phyloP scores from a whole-genome alignment of 1,140 invertebrate genomes.

The Caerostris extrusa region DNA sequence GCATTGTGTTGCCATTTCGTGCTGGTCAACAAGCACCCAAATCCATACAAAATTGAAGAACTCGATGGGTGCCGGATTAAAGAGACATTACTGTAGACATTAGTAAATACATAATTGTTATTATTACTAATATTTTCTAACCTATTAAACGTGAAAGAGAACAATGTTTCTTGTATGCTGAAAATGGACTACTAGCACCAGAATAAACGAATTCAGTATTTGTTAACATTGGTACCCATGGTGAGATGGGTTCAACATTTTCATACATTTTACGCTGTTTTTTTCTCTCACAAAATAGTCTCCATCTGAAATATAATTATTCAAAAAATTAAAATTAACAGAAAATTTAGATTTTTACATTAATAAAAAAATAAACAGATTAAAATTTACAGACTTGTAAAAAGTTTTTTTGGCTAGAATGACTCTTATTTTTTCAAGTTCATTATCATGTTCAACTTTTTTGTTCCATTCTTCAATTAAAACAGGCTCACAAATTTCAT shows the following conservation, averaged over 20 bases:
- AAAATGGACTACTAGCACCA: conserved; percentile 59
- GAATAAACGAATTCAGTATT: conserved; percentile 59
- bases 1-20: no score
- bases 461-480: conserved; percentile 19
- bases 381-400: conserved; percentile 39
- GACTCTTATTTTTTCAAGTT: neutral
- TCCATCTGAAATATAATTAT: conserved; percentile 57
- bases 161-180: conserved; percentile 61
- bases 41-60: no score
- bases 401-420: neutral
- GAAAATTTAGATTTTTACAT: neutral
- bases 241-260: conserved; percentile 56
- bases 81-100: no score
- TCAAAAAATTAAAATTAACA: neutral
- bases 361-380: neutral
- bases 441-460: conserved; percentile 8
- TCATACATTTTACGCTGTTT: conserved; percentile 35
- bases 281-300: conserved; percentile 58
- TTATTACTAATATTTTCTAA: neutral
- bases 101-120: no score
- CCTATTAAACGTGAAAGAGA: conserved; percentile 46
- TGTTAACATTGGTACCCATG: conserved; percentile 63
- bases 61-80: no score
- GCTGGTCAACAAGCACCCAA: no score
- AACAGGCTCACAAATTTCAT: conserved; percentile 38